These are phyloP conservation scores for Leptinotarsa haldemani DNA, from an alignment of 2,888 invertebrate species.

Conservation along the genomic window DNA sequence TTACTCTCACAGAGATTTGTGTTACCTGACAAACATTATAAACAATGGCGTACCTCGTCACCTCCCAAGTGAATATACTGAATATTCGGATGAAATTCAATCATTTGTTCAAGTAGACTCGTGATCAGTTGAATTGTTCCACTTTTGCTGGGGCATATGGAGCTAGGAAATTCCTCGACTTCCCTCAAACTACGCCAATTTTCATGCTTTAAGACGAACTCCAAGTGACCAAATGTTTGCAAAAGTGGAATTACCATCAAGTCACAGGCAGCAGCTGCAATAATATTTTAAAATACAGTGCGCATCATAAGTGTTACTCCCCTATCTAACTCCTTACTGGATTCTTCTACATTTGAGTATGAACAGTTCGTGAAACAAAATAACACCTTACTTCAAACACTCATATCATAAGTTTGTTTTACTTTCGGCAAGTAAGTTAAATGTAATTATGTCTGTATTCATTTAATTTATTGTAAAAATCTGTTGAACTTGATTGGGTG, in stretches of 20 bases:
- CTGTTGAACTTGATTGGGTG: too few relatives aligned
- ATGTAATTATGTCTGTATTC: too few relatives aligned
- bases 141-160: slow-evolving; percentile 78
- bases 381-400: too few relatives aligned
- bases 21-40: neutral
- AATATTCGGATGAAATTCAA: slow-evolving; percentile 74
- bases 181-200: slow-evolving; percentile 76
- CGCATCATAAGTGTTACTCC: neutral
- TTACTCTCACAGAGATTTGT: too few relatives aligned
- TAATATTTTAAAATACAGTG: neutral
- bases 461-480: too few relatives aligned
- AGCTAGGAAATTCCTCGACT: slow-evolving; percentile 74
- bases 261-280: slow-evolving; percentile 71
- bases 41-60: slow-evolving; percentile 72
- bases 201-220: slow-evolving; percentile 82
- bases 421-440: too few relatives aligned
- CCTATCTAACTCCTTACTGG: too few relatives aligned
- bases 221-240: slow-evolving; percentile 89
- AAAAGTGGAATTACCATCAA: slow-evolving; percentile 82
- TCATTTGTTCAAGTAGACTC: slow-evolving; percentile 78
- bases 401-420: too few relatives aligned
- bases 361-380: too few relatives aligned
- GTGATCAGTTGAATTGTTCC: slow-evolving; percentile 73
- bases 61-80: slow-evolving; percentile 83
- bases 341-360: too few relatives aligned